phyloP scores from a whole-genome alignment of 2,888 invertebrate genomes.

The Cheilosia grossa region DNA sequence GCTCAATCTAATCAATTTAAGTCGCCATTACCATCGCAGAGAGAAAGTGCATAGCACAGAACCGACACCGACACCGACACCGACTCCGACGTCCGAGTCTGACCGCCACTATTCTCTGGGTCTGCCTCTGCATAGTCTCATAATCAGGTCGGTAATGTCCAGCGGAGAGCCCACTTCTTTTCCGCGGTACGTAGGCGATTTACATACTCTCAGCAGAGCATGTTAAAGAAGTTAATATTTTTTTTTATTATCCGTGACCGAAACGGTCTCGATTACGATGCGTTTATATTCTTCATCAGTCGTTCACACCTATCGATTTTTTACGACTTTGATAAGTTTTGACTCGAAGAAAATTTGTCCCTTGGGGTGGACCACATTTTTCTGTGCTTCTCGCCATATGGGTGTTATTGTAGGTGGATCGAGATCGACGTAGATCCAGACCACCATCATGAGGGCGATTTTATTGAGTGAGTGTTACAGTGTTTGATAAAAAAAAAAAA shows the following conservation, averaged over 20 bases:
- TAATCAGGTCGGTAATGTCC: conserved; percentile 53
- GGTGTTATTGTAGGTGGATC: conserved; percentile 15
- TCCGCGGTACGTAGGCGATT: conserved; percentile 55
- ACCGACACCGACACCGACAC: no score
- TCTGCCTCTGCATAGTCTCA: no score
- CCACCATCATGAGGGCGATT: conserved; percentile 26
- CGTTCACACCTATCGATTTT: conserved; percentile 70
- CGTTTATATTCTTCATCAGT: conserved; percentile 29
- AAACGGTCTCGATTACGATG: conserved; percentile 57
- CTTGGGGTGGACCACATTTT: conserved; percentile 13
- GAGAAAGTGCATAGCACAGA: conserved; percentile 50
- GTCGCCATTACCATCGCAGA: conserved; percentile 20
- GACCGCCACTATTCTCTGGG: conserved; percentile 21
- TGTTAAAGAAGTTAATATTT: conserved; percentile 47
- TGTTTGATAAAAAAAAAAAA: conserved; percentile 38
- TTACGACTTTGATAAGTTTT: conserved; percentile 51
- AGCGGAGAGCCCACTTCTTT: conserved; percentile 42
- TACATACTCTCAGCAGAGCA: conserved; percentile 36
- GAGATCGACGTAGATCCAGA: background rate
- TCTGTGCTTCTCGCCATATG: conserved; percentile 6
- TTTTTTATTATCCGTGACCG: conserved; percentile 63
- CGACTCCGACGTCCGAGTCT: background rate
- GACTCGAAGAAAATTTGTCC: background rate
- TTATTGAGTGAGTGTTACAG: conserved; percentile 18
- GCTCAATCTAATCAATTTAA: conserved; percentile 63